These are phyloP conservation scores for Hydriomena furcata DNA, from an alignment of 2,888 invertebrate genomes.

Conservation along the genomic window DNA sequence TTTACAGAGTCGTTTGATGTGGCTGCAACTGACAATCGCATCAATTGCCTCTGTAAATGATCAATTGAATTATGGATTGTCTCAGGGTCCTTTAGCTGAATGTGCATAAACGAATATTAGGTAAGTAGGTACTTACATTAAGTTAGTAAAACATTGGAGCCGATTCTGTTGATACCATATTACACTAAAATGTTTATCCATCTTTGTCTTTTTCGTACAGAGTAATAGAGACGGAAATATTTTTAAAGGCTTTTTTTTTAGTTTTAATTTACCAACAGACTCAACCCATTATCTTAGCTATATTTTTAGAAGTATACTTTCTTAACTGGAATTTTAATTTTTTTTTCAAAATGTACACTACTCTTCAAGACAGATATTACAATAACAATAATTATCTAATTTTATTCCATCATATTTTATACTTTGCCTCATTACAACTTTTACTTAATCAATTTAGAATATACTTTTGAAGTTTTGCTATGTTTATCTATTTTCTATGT, in stretches of 20 bases:
- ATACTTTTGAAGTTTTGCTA: constrained; percentile 27
- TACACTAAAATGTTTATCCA: no score
- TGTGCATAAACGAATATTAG: no score
- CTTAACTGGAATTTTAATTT: constrained; percentile 33
- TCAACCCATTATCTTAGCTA: constrained; percentile 45
- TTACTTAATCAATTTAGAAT: constrained; percentile 82
- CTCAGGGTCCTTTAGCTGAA: no score
- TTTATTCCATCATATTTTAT: constrained; percentile 47
- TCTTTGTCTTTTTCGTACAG: no score
- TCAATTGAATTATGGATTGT: no score
- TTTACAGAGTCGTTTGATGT: no score
- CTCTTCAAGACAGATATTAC: constrained; percentile 50
- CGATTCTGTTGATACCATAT: no score
- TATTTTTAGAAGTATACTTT: constrained; percentile 47
- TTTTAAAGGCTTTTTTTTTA: no score
- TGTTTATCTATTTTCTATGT: not conserved
- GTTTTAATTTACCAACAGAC: no score
- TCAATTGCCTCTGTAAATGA: no score
- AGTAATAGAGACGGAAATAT: no score
- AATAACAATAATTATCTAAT: not conserved
- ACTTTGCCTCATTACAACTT: constrained; percentile 68
- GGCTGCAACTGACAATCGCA: not conserved
- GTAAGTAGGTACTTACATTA: constrained; percentile 24
- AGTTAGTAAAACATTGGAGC: constrained; percentile 47
- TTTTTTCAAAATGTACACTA: constrained; percentile 40